phyloP scores from a whole-genome alignment of 1,140 invertebrate species.

The Penaeus chinensis region DNA sequence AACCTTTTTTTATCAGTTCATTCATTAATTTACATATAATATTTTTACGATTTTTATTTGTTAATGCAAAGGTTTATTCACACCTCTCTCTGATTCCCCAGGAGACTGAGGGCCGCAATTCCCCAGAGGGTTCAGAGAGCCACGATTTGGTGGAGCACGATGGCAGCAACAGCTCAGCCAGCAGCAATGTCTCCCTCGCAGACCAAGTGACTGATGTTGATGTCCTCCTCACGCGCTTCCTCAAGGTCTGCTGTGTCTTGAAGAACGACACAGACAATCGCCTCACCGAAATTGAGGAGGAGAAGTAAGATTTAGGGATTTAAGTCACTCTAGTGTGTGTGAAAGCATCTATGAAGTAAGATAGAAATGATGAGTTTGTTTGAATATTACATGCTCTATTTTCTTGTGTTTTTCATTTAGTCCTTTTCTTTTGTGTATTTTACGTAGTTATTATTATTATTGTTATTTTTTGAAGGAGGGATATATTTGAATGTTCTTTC shows the following conservation, averaged over 20 bases:
- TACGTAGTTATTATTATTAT: too few relatives aligned
- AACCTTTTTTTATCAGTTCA: too few relatives aligned
- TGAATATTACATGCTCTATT: too few relatives aligned
- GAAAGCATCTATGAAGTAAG: too few relatives aligned
- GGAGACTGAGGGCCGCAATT: constrained; percentile 56
- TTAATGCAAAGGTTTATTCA: neutral
- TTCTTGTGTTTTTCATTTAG: too few relatives aligned
- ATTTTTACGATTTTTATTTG: neutral
- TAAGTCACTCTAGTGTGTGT: neutral
- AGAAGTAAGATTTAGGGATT: constrained; percentile 40
- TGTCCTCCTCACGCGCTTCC: constrained; percentile 58
- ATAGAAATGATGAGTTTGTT: too few relatives aligned
- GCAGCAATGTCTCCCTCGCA: constrained; percentile 18
- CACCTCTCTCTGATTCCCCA: neutral
- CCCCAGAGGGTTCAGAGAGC: constrained; percentile 60
- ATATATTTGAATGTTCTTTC: too few relatives aligned
- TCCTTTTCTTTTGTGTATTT: too few relatives aligned
- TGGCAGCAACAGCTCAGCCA: constrained; percentile 6
- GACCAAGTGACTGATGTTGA: constrained; percentile 61
- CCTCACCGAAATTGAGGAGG: constrained; percentile 58
- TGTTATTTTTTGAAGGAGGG: too few relatives aligned
- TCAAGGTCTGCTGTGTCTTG: constrained; percentile 63
- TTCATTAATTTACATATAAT: constrained; percentile 13
- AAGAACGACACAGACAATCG: constrained; percentile 60
- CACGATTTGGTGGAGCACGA: constrained; percentile 38